phyloP scores from a whole-genome alignment of 2,888 invertebrate species.

The Mythimna vitellina region DNA sequence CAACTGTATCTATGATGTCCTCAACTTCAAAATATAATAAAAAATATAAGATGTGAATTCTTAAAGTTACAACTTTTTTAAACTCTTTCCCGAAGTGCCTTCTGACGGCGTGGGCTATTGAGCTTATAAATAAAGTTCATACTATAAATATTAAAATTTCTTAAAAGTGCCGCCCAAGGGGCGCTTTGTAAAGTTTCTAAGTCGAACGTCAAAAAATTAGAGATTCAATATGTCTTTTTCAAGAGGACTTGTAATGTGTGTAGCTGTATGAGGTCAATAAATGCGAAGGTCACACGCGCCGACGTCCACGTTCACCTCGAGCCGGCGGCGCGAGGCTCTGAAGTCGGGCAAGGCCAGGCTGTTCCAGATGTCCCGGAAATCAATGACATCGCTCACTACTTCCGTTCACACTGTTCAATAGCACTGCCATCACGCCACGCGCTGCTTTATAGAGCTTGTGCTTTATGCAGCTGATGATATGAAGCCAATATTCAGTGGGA shows the following conservation, averaged over 20 bases:
- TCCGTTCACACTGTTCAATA: slow-evolving; percentile 58
- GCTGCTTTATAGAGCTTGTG: neutral
- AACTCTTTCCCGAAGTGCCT: neutral
- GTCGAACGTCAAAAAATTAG: neutral
- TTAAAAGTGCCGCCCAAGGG: neutral
- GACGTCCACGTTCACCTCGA: slow-evolving; percentile 41
- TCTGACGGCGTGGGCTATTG: neutral
- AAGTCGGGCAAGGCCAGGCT: slow-evolving; percentile 80
- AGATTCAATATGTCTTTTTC: neutral
- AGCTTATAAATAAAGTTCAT: neutral
- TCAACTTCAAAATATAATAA: neutral
- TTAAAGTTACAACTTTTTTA: neutral
- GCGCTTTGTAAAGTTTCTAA: neutral
- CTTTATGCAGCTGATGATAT: slow-evolving; percentile 10
- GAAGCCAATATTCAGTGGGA: neutral
- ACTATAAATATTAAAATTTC: neutral
- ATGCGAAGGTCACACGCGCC: slow-evolving; percentile 78
- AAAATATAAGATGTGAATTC: neutral
- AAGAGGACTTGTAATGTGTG: neutral
- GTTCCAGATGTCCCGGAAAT: slow-evolving; percentile 75
- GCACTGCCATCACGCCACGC: slow-evolving; percentile 14
- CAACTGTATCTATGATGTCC: neutral
- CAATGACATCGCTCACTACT: slow-evolving; percentile 71
- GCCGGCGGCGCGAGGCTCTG: slow-evolving; percentile 60
- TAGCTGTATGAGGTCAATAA: slow-evolving; percentile 38